Evolutionary conservation across 2,888 invertebrate species (phyloP).

Genomic region (Nymphalis c-album): DNA sequence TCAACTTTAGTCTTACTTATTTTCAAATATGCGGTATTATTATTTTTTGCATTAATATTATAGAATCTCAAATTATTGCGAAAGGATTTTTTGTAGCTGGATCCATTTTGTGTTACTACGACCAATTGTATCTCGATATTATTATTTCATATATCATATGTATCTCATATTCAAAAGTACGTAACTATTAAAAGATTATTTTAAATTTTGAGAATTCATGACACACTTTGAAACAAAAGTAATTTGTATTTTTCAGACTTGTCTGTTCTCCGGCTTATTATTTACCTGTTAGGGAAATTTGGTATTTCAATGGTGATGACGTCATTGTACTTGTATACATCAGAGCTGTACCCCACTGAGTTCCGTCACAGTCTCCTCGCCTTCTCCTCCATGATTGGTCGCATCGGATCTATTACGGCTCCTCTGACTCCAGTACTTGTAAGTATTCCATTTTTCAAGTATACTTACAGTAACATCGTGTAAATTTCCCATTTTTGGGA

Average conservation of each 20-base stretch:
- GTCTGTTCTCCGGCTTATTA: conserved; percentile 56
- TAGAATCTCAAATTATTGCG: no score
- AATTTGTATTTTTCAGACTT: conserved; percentile 34
- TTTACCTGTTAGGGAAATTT: conserved; percentile 84
- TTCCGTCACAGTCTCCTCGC: conserved; percentile 85
- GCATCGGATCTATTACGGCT: conserved; percentile 86
- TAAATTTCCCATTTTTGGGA: no score
- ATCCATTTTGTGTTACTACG: no score
- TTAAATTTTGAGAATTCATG: no score
- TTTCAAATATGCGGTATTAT: no score
- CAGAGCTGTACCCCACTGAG: conserved; percentile 87
- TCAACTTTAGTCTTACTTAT: no score
- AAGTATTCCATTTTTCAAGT: conserved; percentile 36
- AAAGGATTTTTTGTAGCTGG: no score
- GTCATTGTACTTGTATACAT: conserved; percentile 84
- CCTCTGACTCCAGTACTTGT: conserved; percentile 85
- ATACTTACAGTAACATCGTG: background rate
- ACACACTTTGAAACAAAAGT: background rate
- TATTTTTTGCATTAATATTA: no score
- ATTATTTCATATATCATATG: no score
- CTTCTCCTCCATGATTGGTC: conserved; percentile 86
- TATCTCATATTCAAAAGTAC: no score
- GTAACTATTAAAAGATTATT: no score
- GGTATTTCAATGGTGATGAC: conserved; percentile 84
- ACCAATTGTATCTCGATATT: no score